Evolutionary conservation across 2,113 vertebrate species (phyloP), one percentile per base, ranked within the genome.

Genomic region (Trematomus loennbergii): DNA sequence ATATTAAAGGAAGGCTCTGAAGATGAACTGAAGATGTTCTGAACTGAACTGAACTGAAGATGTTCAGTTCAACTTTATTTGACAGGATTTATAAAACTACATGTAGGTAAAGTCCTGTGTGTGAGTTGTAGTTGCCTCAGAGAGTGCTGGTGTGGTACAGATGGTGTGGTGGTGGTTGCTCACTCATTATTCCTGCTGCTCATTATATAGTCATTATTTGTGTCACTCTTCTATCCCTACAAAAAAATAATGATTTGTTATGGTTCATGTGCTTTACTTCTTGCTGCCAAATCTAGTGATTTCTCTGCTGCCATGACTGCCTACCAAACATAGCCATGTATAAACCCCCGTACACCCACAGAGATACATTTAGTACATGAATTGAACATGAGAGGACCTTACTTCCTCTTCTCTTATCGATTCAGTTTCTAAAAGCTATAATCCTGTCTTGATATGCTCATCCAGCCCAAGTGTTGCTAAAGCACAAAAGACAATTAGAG

Each of bases 201-300:
- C 81, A 82, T 91, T 88, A 87, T 82, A 80, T 83, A 71, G 72
- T 78, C 77, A 77, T 85, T 83, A 85, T 68, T 78, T 40, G 17
- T 85, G 80, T 87, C 84, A 82, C 75, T 79, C 65, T 68, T 79
- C 40, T n/a, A 48, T 22, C 53, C 22, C 62, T 72, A 20, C 58
- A 80, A 62, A 48, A 79, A 90, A 84, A 72, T 17, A 81, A 83
- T 78, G 29, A 79, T 82, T 68, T 82, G 65, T 62, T 80, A 53
- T 79, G 29, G 61, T 83, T 82, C 11, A 50, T 61, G 67, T 46
- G 12, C 75, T 73, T 75, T 16, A 2, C 2, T 63, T 45, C 36
- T 49, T 80, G 43, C 62, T 70, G 43, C 43, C 33, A 49, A 85
- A 79, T 29, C 50, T 55, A 64, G 20, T n/a, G 11, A 54, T 73